phyloP scores from a whole-genome alignment of 2,888 invertebrate genomes.

The Scaptomyza flava region DNA sequence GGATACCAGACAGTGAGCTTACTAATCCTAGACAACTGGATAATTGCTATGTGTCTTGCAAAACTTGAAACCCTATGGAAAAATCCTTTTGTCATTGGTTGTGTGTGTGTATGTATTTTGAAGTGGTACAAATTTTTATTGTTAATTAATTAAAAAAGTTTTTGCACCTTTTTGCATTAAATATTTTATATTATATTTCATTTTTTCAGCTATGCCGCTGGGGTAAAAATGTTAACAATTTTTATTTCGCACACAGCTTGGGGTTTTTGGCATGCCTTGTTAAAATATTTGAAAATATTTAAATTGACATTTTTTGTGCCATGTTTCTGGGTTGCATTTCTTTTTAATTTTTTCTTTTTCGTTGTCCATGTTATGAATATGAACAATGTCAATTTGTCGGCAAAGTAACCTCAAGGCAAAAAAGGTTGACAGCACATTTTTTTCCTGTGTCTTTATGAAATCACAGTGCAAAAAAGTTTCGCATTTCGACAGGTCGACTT shows the following conservation, averaged over 20 bases:
- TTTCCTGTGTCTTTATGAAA: conserved; percentile 2
- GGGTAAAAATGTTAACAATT: conserved; percentile 66
- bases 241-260: conserved; percentile 71
- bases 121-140: conserved; percentile 8
- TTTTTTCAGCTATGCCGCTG: conserved; percentile 20
- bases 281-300: conserved; percentile 81
- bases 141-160: conserved; percentile 75
- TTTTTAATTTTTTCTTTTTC: conserved; percentile 5
- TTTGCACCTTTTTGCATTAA: conserved; percentile 49
- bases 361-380: conserved; percentile 53
- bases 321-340: conserved; percentile 29
- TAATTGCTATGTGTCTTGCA: conserved; percentile 15
- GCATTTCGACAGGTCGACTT: conserved; percentile 36
- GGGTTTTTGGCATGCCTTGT: conserved; percentile 54
- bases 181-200: conserved; percentile 13
- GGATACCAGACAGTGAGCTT: conserved; percentile 5
- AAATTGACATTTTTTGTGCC: conserved; percentile 79
- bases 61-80: conserved; percentile 6
- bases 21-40: conserved; percentile 31
- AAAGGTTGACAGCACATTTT: conserved; percentile 22
- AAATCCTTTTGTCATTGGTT: conserved; percentile 22
- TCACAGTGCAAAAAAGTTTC: conserved; percentile 11
- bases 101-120: not conserved
- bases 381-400: conserved; percentile 72
- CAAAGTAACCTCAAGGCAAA: conserved; percentile 51